These are phyloP conservation scores for Alcedo quadribrachys DNA, from an alignment of 2,797 vertebrate species.

Conservation along the genomic window DNA sequence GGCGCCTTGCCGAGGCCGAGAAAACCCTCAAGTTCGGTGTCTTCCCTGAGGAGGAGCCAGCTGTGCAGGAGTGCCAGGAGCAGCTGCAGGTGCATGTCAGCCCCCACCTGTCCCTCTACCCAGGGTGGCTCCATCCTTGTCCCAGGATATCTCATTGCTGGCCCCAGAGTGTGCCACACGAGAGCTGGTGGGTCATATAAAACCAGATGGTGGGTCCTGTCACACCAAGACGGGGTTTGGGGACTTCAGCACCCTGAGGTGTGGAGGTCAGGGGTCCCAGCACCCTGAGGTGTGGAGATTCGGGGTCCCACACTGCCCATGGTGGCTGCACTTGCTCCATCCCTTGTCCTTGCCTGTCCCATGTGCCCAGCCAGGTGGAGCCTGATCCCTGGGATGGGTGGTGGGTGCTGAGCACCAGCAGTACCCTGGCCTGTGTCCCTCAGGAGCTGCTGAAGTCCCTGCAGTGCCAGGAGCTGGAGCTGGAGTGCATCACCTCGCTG, in stretches of 20 bases:
- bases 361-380: neutral
- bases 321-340: neutral
- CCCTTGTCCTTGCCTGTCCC: accelerated
- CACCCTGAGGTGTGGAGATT: neutral
- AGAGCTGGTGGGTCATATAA: neutral
- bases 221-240: accelerated
- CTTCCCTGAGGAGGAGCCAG: conserved; percentile 82
- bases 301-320: neutral
- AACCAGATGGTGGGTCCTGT: neutral
- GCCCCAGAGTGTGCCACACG: neutral
- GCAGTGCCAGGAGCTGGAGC: conserved; percentile 78
- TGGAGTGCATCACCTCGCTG: conserved; percentile 83
- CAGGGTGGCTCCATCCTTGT: neutral
- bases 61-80: conserved; percentile 75
- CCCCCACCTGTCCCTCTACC: neutral
- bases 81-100: conserved; percentile 81
- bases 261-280: neutral
- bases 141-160: accelerated
- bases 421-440: accelerated
- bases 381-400: neutral
- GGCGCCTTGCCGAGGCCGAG: conserved; percentile 82
- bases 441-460: conserved; percentile 83
- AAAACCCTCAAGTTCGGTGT: conserved; percentile 80
- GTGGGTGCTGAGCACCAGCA: accelerated
- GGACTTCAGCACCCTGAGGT: neutral